phyloP scores from a whole-genome alignment of 2,113 vertebrate species.

The Xenus cinereus region DNA sequence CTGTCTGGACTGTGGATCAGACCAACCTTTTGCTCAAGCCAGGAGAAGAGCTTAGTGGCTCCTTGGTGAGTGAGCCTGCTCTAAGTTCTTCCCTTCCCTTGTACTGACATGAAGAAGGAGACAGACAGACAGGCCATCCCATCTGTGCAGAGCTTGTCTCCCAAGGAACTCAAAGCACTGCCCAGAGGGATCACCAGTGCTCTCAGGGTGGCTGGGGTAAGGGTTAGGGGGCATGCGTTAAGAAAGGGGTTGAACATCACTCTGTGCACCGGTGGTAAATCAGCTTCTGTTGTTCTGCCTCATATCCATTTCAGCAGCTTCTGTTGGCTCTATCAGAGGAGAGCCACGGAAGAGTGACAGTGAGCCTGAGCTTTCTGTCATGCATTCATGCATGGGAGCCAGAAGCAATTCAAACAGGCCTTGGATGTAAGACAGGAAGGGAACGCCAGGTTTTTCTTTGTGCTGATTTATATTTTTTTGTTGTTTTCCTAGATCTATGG shows the following conservation, averaged over 20 bases:
- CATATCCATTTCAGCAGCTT: background rate
- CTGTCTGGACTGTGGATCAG: slow-evolving; percentile 77
- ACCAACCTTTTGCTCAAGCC: slow-evolving; percentile 69
- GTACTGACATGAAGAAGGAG: no score
- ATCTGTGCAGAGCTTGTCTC: background rate
- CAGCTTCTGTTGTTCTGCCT: background rate
- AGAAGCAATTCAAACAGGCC: background rate
- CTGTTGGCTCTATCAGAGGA: background rate
- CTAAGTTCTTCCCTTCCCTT: background rate
- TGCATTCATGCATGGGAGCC: background rate
- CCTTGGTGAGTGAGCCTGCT: slow-evolving; percentile 33
- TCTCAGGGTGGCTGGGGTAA: background rate
- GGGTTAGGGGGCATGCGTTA: background rate
- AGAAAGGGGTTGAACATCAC: background rate
- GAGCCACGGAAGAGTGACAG: background rate
- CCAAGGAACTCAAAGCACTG: background rate
- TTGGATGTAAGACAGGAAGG: background rate
- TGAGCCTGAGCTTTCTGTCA: background rate
- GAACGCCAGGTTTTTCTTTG: background rate
- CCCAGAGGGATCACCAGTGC: accelerated
- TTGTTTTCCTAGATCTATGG: slow-evolving; percentile 44
- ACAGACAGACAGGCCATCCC: background rate
- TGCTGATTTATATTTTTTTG: background rate
- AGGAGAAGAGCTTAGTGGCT: slow-evolving; percentile 68
- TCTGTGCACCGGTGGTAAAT: background rate